Evolutionary conservation across 2,888 invertebrate genomes (phyloP), one percentile per base, ranked within the genome.

Genomic region (Caenorhabditis sp.): DNA sequence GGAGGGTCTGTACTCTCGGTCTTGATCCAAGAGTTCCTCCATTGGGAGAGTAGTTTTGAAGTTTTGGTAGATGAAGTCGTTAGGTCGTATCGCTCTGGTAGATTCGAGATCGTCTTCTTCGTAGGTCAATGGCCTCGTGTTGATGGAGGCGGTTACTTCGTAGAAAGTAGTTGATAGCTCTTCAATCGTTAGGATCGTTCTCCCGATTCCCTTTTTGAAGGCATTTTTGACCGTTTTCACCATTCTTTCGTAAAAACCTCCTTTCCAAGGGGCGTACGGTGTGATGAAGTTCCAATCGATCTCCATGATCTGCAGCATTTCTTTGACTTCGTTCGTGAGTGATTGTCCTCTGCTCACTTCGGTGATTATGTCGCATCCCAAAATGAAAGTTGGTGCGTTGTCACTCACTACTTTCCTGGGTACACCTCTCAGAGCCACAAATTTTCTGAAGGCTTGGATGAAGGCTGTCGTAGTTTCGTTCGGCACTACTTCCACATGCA

Each of bases 331-430:
- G 1, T 19, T 28, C 7, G 47, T 35, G 10, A 59, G 6, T 1
- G 10, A 7, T 1, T 22, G 14, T 41, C 14, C 14, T 14, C 24
- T 24, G 14, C 2, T 61, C 0, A 24, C 28, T 24, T 61, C 61
- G 24, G 10, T 61, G 6, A 61, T 41, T 2, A 61, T 12, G 16
- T 91, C 93, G 1, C 85, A 82, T 0, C 91, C 85, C 0, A 93
- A 91, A 1, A 89, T 84, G 84, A 93, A 93, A 81, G 93, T 93
- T 0, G 91, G 91, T 0, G 92, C 89, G 6, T 89, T 85, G 14
- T 63, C 82, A 0, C 92, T 92, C 7, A 75, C 24, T 1, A 88
- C 66, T 7, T 19, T 16, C 12, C 5, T 16, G 0, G 88, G 87
- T 4, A 28, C 1, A 22, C 88, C 87, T 16, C 73, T 19, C 1